Evolutionary conservation across 2,888 invertebrate species (phyloP).

Genomic region (Xestia xanthographa): DNA sequence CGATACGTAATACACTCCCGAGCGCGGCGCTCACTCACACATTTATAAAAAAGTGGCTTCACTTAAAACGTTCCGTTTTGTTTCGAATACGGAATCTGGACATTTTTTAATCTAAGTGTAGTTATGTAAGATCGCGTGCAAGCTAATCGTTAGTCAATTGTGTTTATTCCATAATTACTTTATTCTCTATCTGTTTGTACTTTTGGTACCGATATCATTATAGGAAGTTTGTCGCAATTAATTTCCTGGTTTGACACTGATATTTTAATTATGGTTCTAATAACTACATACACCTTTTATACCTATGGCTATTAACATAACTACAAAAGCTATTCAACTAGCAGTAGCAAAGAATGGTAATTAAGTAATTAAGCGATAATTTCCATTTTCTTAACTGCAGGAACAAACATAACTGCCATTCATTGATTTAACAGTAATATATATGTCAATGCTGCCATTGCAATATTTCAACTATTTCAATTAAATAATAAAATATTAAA

Average conservation of each 20-base stretch:
- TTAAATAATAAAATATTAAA: not conserved
- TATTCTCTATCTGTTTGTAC: conserved; percentile 30
- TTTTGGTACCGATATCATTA: conserved; percentile 28
- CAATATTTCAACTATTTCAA: not conserved
- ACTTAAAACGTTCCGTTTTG: too few species aligned
- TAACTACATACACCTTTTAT: not conserved
- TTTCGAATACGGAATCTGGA: too few species aligned
- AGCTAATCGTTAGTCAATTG: conserved; percentile 22
- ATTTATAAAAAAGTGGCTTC: too few species aligned
- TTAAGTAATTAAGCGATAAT: not conserved
- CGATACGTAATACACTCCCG: too few species aligned
- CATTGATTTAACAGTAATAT: too few species aligned
- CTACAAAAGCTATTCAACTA: conserved; percentile 4
- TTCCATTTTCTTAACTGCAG: conserved; percentile 16
- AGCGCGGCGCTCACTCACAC: too few species aligned
- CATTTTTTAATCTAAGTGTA: too few species aligned
- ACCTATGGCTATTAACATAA: conserved; percentile 10
- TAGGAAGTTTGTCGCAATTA: conserved; percentile 33
- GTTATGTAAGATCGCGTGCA: conserved; percentile 52
- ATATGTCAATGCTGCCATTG: too few species aligned
- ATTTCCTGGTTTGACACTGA: conserved; percentile 28
- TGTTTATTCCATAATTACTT: conserved; percentile 44
- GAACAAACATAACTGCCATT: not conserved
- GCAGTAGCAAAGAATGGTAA: not conserved
- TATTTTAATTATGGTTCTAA: conserved; percentile 27